These are phyloP conservation scores for Dromiciops gliroides DNA, from an alignment of 2,113 vertebrate genomes.

Conservation along the genomic window DNA sequence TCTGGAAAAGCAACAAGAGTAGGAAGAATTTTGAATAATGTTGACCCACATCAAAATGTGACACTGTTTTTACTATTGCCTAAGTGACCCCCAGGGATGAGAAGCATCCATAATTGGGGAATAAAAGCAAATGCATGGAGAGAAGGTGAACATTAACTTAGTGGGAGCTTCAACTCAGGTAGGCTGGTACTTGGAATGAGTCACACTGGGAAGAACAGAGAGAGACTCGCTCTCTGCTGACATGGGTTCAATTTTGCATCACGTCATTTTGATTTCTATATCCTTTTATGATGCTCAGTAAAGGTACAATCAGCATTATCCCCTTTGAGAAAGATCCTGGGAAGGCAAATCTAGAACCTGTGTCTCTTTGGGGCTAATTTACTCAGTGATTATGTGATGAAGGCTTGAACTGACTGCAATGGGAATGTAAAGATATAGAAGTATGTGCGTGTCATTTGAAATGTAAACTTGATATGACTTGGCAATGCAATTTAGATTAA, in stretches of 20 bases:
- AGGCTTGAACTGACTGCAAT: neutral
- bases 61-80: neutral
- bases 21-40: constrained; percentile 1
- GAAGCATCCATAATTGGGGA: neutral
- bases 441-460: neutral
- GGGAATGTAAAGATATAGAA: neutral
- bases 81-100: neutral
- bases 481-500: neutral
- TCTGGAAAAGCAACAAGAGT: neutral
- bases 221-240: neutral
- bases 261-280: neutral
- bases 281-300: neutral
- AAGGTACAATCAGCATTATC: neutral
- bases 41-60: neutral
- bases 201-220: neutral
- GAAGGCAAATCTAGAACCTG: neutral
- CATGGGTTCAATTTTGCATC: neutral
- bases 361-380: neutral
- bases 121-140: neutral
- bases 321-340: neutral
- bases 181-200: neutral
- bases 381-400: neutral
- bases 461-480: neutral
- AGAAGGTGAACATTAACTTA: neutral
- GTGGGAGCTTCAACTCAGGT: neutral